Conservation (phyloP, 2,888 invertebrate genomes). For the Drosophila diplacantha region DNA sequence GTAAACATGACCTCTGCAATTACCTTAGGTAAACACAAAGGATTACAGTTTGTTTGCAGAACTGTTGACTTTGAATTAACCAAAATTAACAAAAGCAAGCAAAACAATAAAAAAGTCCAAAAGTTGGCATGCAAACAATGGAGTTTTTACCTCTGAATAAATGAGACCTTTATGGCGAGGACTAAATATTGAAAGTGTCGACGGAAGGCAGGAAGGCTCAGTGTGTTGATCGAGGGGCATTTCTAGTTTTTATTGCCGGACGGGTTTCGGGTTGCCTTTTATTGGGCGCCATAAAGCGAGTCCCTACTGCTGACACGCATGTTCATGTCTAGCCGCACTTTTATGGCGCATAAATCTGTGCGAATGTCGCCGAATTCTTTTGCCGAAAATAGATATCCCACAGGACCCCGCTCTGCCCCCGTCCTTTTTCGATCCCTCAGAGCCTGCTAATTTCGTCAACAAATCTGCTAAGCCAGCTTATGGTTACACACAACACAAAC, state of each 20-base stretch:
- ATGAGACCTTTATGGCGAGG: constrained; percentile 18
- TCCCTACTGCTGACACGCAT: constrained; percentile 22
- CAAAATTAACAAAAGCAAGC: constrained; percentile 49
- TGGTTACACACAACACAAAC: constrained; percentile 23
- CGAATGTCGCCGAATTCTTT: constrained; percentile 54
- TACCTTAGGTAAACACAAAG: constrained; percentile 56
- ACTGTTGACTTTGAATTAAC: constrained; percentile 66
- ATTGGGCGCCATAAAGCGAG: constrained; percentile 54
- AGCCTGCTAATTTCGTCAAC: constrained; percentile 46
- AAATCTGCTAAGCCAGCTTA: constrained; percentile 50
- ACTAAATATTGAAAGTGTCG: constrained; percentile 19
- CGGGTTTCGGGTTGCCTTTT: constrained; percentile 32
- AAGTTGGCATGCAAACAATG: constrained; percentile 22
- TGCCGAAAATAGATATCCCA: constrained; percentile 43
- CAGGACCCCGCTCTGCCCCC: constrained; percentile 9
- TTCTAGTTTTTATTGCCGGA: constrained; percentile 26
- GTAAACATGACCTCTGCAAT: constrained; percentile 53
- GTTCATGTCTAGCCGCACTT: constrained; percentile 50
- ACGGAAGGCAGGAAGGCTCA: neutral
- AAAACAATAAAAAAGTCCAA: constrained; percentile 8
- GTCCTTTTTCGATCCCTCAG: constrained; percentile 3
- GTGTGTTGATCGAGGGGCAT: constrained; percentile 13
- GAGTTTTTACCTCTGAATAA: constrained; percentile 25
- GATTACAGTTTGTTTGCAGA: constrained; percentile 33
- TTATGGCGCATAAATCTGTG: constrained; percentile 66